phyloP scores from a whole-genome alignment of 1,140 invertebrate genomes.

The Panagrolaimus sp. region DNA sequence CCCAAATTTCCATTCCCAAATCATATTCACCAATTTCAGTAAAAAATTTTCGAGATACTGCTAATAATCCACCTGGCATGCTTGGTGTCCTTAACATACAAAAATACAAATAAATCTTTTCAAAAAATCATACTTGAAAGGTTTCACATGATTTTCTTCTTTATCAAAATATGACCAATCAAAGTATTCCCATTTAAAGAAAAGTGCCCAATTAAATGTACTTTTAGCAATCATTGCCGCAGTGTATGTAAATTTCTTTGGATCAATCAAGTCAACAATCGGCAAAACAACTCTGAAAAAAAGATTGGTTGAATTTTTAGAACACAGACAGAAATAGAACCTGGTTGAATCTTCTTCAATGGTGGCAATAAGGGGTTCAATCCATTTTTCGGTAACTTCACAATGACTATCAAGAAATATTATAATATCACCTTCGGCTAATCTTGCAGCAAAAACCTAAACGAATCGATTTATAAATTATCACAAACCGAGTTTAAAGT shows the following conservation, averaged over 20 bases:
- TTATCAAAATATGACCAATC: constrained; percentile 83
- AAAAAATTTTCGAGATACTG: constrained; percentile 83
- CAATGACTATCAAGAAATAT: constrained; percentile 92
- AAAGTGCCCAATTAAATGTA: constrained; percentile 81
- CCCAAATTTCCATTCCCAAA: constrained; percentile 55
- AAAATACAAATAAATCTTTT: too few relatives aligned
- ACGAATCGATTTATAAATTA: constrained; percentile 7
- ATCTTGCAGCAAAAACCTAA: constrained; percentile 74
- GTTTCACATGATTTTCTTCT: constrained; percentile 79
- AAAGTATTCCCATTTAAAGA: constrained; percentile 87
- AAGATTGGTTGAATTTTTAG: constrained; percentile 64
- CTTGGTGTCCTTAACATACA: constrained; percentile 64
- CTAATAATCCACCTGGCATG: constrained; percentile 90
- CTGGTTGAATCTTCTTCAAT: constrained; percentile 63
- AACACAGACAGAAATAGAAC: constrained; percentile 23
- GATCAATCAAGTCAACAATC: constrained; percentile 86
- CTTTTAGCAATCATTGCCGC: constrained; percentile 71
- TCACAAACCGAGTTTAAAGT: background rate
- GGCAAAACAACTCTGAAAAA: constrained; percentile 72
- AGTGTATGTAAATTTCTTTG: constrained; percentile 81
- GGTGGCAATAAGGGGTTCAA: constrained; percentile 75
- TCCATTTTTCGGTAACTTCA: constrained; percentile 84
- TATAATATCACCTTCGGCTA: constrained; percentile 73
- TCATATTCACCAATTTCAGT: constrained; percentile 87
- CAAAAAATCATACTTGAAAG: constrained; percentile 73